phyloP scores from a whole-genome alignment of 2,113 vertebrate species.

The Potamarius usumacintae region DNA sequence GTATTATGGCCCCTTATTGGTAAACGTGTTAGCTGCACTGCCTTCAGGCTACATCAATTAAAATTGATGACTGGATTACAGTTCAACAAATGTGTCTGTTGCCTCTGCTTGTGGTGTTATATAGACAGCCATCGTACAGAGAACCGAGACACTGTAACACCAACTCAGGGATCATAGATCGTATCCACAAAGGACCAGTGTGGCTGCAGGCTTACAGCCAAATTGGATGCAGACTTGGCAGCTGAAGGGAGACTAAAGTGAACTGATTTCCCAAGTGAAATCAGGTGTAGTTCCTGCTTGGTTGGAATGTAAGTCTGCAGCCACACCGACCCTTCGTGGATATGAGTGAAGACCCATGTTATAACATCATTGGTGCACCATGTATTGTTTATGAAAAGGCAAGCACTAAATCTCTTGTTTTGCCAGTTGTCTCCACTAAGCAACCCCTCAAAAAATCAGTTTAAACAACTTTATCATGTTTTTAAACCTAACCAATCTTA shows the following conservation, averaged over 20 bases:
- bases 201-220: neutral
- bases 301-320: neutral
- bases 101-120: neutral
- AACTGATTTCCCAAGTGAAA: neutral
- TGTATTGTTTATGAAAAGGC: neutral
- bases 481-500: neutral
- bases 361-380: neutral
- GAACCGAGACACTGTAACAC: neutral
- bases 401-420: neutral
- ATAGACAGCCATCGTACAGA: neutral
- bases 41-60: neutral
- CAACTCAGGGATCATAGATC: too few species aligned
- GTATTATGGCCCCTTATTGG: neutral
- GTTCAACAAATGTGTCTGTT: neutral
- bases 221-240: neutral
- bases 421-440: neutral
- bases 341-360: neutral
- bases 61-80: neutral
- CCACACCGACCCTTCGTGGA: neutral
- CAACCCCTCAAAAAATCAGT: neutral
- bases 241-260: neutral
- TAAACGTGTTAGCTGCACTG: neutral
- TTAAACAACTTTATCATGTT: neutral
- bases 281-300: neutral
- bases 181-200: neutral